These are phyloP conservation scores for Pseudorectes ferrugineus DNA, from an alignment of 2,113 vertebrate genomes.

Conservation along the genomic window DNA sequence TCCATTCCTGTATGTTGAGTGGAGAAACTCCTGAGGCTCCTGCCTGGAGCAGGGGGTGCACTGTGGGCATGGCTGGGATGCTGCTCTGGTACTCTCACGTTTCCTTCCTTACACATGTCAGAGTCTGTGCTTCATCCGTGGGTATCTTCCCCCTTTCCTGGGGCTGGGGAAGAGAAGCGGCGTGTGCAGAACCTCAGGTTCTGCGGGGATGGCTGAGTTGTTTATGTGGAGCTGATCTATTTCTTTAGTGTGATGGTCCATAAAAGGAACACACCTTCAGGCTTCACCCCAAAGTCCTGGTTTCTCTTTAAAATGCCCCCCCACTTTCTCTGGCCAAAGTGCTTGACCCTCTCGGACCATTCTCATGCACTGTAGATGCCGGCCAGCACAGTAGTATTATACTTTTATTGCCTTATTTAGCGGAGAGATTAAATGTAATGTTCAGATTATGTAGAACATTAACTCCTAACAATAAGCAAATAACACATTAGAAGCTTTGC, in stretches of 20 bases:
- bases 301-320: background rate
- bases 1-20: background rate
- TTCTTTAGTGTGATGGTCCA: background rate
- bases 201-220: background rate
- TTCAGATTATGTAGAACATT: constrained; percentile 33
- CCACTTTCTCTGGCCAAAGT: background rate
- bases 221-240: background rate
- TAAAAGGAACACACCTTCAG: background rate
- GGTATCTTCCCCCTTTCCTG: background rate
- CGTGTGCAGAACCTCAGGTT: rapidly evolving
- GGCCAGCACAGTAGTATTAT: background rate
- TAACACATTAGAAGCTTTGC: constrained; percentile 8
- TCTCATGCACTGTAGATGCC: background rate
- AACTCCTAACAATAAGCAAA: constrained; percentile 51
- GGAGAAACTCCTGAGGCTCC: background rate
- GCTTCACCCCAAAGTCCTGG: background rate
- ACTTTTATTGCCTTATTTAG: constrained; percentile 45
- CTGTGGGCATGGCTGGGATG: background rate
- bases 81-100: background rate
- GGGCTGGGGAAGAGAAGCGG: background rate
- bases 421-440: constrained; percentile 36
- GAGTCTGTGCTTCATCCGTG: background rate
- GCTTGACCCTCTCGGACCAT: background rate
- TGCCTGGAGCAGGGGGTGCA: background rate
- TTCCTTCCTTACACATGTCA: rapidly evolving